phyloP scores from a whole-genome alignment of 2,797 vertebrate genomes.

The Uromys caudimaculatus region DNA sequence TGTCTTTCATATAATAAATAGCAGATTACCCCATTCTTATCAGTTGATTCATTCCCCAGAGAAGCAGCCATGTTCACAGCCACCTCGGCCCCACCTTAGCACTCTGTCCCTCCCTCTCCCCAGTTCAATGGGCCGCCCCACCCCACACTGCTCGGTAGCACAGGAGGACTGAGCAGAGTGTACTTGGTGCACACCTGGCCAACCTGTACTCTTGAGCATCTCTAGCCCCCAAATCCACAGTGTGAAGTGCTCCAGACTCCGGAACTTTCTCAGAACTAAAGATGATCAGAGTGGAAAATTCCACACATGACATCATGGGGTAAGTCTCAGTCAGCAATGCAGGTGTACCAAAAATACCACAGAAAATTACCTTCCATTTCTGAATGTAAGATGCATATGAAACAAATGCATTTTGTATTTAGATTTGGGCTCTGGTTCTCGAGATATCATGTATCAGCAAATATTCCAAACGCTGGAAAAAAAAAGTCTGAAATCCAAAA shows the following conservation, averaged over 20 bases:
- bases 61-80: not conserved
- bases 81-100: accelerated
- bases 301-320: not conserved
- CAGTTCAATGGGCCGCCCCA: not conserved
- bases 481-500: not conserved
- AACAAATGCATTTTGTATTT: not conserved
- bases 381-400: too few relatives aligned
- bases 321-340: not conserved
- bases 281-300: not conserved
- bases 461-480: not conserved
- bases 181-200: not conserved
- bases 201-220: not conserved
- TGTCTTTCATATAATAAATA: not conserved
- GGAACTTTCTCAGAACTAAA: not conserved
- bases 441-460: not conserved
- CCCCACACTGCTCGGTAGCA: not conserved
- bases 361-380: not conserved
- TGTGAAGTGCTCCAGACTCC: not conserved
- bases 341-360: not conserved
- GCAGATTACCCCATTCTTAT: accelerated
- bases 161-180: not conserved
- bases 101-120: too few relatives aligned
- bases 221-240: not conserved
- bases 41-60: not conserved
- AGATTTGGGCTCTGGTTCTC: not conserved